phyloP scores from a whole-genome alignment of 2,113 vertebrate genomes.

The Zingel zingel region DNA sequence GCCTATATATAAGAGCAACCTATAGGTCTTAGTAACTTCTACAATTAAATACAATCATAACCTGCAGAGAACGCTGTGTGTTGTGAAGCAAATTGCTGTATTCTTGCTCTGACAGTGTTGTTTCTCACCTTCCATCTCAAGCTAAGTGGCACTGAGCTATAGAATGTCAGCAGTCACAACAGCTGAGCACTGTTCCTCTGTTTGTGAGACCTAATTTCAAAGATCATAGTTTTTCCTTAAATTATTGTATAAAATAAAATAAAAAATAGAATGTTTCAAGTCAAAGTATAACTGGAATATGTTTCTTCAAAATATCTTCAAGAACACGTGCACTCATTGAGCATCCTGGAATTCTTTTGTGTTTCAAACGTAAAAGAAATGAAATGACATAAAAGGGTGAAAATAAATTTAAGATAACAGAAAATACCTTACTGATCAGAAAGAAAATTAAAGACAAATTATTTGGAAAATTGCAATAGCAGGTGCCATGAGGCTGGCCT shows the following conservation, averaged over 20 bases:
- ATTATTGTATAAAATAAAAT: not conserved
- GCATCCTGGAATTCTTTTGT: not conserved
- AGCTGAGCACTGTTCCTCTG: not conserved
- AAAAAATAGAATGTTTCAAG: not conserved
- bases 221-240: not conserved
- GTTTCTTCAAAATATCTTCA: not conserved
- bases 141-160: not conserved
- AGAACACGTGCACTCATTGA: not conserved
- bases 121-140: not conserved
- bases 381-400: not conserved
- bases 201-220: not conserved
- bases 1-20: not conserved
- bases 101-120: conserved; percentile 20
- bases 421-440: not conserved
- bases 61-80: not conserved
- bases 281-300: not conserved
- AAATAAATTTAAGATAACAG: not conserved
- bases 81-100: not conserved
- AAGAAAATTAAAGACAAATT: not conserved
- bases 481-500: not conserved
- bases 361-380: not conserved
- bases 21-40: not conserved
- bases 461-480: not conserved
- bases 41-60: conserved; percentile 45
- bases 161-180: not conserved